Base-by-base conservation (phyloP, 2,888 invertebrate genomes). In the Philereme transversata region DNA sequence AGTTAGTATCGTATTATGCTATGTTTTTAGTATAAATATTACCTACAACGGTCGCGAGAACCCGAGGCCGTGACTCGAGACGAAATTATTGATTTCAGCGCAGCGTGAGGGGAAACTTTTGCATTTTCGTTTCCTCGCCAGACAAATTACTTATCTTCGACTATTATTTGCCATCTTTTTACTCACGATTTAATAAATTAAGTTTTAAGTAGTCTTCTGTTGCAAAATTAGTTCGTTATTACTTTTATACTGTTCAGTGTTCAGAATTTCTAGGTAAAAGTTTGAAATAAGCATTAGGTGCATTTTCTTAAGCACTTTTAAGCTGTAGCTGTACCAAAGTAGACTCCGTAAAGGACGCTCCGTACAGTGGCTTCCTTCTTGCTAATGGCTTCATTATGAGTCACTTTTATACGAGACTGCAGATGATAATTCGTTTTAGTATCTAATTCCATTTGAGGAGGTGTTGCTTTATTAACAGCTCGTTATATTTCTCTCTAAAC, bases 11-110 rank as follows among this genome's bases (percentile, higher is more conserved):
- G 8, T 40, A 40, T 8, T 7, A 40, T 40, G 40, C 6, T 40
- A 35, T 7, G 45, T 22, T 45, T 45, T n/a, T 34, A 4, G 5
- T 9, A 6, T 3, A 5, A 7, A 9, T 47, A 9, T 50, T 38
- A 35, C 6, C 43, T 11, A 57, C n/a, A 57, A 52, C 45, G 10
- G 22, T 45, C 45, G 65, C 69, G 67, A 57, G 67, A 58, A 70
- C 65, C 62, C 66, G 70, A 68, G 64, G 71, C 71, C 70, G 72
- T 71, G 73, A 67, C 72, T 72, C 70, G 85, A 87, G 87, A 87
- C 84, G 78, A 81, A 83, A 80, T 86, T 90, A 90, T 90, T 84
- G 89, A 90, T 90, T 88, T 85, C 78, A 80, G 81, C 81, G 82
- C 82, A 80, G 77, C 77, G 76, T 76, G 79, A 79, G 79, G 22